Conservation (phyloP, 2,113 vertebrate species). For the Aphelocoma coerulescens region DNA sequence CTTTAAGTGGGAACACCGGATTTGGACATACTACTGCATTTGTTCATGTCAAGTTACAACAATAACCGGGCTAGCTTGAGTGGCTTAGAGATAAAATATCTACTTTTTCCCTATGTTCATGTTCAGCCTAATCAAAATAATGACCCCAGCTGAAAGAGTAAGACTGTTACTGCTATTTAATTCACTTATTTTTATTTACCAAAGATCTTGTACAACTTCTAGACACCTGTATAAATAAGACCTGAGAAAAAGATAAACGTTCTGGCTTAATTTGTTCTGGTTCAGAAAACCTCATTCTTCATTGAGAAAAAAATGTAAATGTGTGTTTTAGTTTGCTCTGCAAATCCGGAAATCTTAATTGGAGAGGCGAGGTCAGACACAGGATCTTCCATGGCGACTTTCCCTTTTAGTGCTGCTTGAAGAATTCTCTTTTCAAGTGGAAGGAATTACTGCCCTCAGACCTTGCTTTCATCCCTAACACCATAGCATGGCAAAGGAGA, state of each 20-base stretch:
- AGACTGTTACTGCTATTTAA: not conserved
- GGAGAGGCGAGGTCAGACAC: not conserved
- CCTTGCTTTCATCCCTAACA: not conserved
- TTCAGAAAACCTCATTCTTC: not conserved
- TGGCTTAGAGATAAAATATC: not conserved
- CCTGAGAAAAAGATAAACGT: not conserved
- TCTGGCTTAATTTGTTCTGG: not conserved
- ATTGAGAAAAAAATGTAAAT: not conserved
- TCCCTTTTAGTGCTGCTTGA: not conserved
- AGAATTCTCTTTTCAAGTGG: not conserved
- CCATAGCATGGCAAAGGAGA: not conserved
- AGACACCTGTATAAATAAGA: not conserved
- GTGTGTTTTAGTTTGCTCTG: not conserved
- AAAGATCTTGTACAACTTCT: not conserved
- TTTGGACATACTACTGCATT: not conserved
- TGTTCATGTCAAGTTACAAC: not conserved
- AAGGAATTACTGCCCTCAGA: not conserved
- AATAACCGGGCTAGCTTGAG: not conserved
- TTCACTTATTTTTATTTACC: slow-evolving; percentile 2
- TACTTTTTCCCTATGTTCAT: not conserved
- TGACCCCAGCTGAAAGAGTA: not conserved
- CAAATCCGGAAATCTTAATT: not conserved
- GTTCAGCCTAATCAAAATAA: not conserved
- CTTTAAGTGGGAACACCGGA: not conserved
- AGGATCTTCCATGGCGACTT: not conserved